Evolutionary conservation across 2,888 invertebrate species (phyloP).

Genomic region (Ichneumoninae sp.): DNA sequence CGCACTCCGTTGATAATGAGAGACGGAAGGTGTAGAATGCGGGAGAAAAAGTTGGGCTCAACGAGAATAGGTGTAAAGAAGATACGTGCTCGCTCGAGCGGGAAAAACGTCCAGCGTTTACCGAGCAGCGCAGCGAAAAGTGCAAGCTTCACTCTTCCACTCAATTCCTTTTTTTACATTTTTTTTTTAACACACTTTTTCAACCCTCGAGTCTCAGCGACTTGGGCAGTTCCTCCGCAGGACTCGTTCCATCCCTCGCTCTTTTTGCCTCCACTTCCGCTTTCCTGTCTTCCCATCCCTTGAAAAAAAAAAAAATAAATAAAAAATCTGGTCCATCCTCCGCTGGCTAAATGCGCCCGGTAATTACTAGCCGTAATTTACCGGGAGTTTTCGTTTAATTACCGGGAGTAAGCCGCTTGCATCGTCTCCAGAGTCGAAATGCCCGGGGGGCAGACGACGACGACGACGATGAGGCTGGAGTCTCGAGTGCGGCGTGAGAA

Average conservation of each 20-base stretch:
- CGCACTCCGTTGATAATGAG: constrained; percentile 60
- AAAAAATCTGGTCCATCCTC: constrained; percentile 60
- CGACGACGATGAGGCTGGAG: constrained; percentile 33
- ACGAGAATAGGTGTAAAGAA: constrained; percentile 18
- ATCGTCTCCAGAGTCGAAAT: constrained; percentile 45
- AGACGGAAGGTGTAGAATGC: constrained; percentile 8
- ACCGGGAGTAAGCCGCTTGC: constrained; percentile 70
- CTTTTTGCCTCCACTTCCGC: constrained; percentile 40
- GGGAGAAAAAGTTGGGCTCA: constrained; percentile 18
- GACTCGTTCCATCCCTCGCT: constrained; percentile 7
- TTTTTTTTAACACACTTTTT: constrained; percentile 45
- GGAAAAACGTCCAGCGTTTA: constrained; percentile 20
- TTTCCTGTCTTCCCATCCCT: constrained; percentile 33
- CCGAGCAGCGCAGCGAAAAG: constrained; percentile 41
- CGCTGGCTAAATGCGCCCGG: constrained; percentile 66
- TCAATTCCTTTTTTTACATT: constrained; percentile 41
- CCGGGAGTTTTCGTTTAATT: constrained; percentile 74
- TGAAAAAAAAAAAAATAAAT: constrained; percentile 49
- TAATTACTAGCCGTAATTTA: constrained; percentile 73
- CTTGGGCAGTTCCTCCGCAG: constrained; percentile 3
- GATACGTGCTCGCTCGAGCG: constrained; percentile 8
- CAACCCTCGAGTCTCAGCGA: not conserved
- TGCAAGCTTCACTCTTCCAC: constrained; percentile 49
- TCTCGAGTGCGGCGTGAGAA: constrained; percentile 49
- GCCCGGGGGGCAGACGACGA: constrained; percentile 39